Base-by-base conservation (phyloP, 2,888 invertebrate species). In the Octonoba sinensis region DNA sequence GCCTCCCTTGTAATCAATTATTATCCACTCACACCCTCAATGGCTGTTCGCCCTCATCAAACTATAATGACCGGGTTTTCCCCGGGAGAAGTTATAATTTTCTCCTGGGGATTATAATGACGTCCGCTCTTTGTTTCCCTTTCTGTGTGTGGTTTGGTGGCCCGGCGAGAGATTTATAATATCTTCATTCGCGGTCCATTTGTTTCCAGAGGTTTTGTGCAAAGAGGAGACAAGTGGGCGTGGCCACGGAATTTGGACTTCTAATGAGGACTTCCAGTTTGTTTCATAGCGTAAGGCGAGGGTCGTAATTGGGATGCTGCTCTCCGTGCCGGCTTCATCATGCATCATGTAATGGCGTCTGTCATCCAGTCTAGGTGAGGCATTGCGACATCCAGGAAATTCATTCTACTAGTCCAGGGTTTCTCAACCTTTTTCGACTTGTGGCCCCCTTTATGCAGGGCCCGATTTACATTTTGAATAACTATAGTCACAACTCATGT, bases 1-100 rank as follows among this genome's bases (percentile, higher is more conserved):
- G 44, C 57, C 66, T 74, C 13, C 59, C 66, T 6, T 49, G 49
- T 47, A 70, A 64, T 77, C 77, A 70, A 70, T 77, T 77, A 69
- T 54, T 44, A 47, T 54, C 64, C 54, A 46, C 64, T 77, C 56
- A 54, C 77, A 70, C 77, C 70, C 76, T 76, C 54, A 36, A 54
- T 62, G 22, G 62, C 69, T 11, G 46, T 22, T 60, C 65, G 44
- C 49, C 46, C 20, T 18, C 74, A 51, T 24, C 20, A 46, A 8
- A 49, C 20, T 47, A 24, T 70, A 77, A 77, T 77, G 56, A 77
- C 57, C 18, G 44, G 54, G 69, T 64, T 60, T 59, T 49, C 18
- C 18, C 46, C 62, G 44, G 44, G 18, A 16, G 36, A n/a, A 56
- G 76, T 47, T 70, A 49, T 56, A 70, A 71, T 71, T 77, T 44